Conservation (phyloP, 2,113 vertebrate species). For the Chloebia gouldiae region DNA sequence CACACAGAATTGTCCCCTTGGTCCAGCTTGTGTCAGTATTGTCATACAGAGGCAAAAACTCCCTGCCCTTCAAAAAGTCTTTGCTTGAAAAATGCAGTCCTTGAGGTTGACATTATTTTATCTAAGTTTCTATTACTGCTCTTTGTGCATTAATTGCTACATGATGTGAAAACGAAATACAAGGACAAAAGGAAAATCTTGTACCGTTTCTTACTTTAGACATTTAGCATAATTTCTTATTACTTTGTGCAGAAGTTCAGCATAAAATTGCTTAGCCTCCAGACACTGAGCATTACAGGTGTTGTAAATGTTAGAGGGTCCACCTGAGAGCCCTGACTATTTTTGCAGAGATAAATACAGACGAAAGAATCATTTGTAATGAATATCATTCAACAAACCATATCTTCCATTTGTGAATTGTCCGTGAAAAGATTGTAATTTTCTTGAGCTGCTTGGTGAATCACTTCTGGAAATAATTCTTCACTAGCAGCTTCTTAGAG, state of each 20-base stretch:
- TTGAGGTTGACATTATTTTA: neutral
- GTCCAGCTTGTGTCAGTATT: neutral
- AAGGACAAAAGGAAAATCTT: neutral
- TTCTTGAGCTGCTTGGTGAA: slow-evolving; percentile 33
- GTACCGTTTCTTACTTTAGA: neutral
- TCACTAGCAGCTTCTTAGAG: neutral
- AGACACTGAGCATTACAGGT: neutral
- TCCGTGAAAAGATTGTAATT: neutral
- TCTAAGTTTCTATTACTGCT: neutral
- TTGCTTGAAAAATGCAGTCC: neutral
- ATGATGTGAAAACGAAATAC: neutral
- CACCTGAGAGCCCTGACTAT: neutral
- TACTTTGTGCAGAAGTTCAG: neutral
- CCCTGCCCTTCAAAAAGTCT: neutral
- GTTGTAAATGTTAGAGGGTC: neutral
- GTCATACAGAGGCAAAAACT: neutral
- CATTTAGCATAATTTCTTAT: neutral
- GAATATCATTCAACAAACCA: neutral
- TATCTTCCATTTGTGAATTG: slow-evolving; percentile 36
- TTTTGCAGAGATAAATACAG: slow-evolving; percentile 22
- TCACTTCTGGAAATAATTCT: slow-evolving; percentile 38
- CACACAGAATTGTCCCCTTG: neutral
- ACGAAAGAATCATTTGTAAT: neutral
- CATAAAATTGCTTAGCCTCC: neutral
- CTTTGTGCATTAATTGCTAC: neutral